phyloP scores from a whole-genome alignment of 2,113 vertebrate genomes.

The Mesoclemmys tuberculata region DNA sequence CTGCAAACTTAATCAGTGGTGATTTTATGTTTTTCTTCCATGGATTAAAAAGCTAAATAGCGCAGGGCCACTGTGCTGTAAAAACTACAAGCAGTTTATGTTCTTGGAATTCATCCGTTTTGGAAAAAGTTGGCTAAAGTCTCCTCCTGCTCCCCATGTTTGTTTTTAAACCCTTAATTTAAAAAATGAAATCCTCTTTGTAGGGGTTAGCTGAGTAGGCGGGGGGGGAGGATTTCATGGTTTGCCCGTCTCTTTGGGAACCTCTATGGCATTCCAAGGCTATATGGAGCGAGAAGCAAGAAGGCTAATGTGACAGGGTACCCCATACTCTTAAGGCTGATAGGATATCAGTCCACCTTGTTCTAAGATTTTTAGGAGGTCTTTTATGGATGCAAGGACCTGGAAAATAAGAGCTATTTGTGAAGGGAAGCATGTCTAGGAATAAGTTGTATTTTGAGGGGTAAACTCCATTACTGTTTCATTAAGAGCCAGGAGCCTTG shows the following conservation, averaged over 20 bases:
- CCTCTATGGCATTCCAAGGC: neutral
- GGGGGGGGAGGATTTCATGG: too few relatives aligned
- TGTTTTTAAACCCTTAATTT: neutral
- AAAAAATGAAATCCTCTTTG: neutral
- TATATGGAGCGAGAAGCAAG: neutral
- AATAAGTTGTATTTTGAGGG: neutral
- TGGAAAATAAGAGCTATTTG: neutral
- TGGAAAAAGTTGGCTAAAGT: neutral
- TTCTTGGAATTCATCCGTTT: neutral
- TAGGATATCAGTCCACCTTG: too few relatives aligned
- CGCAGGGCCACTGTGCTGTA: too few relatives aligned
- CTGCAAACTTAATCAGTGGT: too few relatives aligned
- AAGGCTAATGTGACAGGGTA: neutral
- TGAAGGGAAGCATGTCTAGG: neutral
- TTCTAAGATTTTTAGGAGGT: neutral
- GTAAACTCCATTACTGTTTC: neutral
- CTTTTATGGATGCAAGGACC: neutral
- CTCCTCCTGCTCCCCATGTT: neutral
- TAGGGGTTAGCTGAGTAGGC: too few relatives aligned
- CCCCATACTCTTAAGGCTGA: neutral
- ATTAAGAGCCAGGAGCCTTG: neutral
- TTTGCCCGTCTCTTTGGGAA: neutral
- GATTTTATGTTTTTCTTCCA: too few relatives aligned
- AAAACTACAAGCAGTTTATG: neutral
- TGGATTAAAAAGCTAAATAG: too few relatives aligned